Conservation (phyloP, 2,797 vertebrate genomes). For the Gallinago stenura region DNA sequence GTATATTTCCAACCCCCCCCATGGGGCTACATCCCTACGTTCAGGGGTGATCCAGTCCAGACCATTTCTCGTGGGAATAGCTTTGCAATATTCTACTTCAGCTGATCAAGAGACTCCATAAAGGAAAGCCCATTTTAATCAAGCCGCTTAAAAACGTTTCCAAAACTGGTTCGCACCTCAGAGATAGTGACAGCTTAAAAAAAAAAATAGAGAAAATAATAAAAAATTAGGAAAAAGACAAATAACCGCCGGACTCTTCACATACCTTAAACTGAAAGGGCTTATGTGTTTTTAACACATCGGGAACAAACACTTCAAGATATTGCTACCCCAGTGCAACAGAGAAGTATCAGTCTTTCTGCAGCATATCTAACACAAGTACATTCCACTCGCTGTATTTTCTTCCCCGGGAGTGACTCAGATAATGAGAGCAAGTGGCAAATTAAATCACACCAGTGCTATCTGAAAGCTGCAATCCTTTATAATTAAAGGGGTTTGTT, state of each 20-base stretch:
- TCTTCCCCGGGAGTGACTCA: slow-evolving; percentile 44
- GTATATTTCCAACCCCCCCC: not conserved
- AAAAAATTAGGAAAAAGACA: not conserved
- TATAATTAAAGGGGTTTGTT: slow-evolving; percentile 35
- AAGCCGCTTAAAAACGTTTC: not conserved
- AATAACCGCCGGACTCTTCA: not conserved
- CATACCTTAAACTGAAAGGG: not conserved
- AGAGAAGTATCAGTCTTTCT: not conserved
- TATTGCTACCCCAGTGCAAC: not conserved
- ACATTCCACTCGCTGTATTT: not conserved
- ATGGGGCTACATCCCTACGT: fast-evolving
- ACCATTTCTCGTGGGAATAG: not conserved
- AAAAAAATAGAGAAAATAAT: not conserved
- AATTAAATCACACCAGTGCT: slow-evolving; percentile 54
- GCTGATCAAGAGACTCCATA: not conserved
- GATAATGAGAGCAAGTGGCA: slow-evolving; percentile 53
- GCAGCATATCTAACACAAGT: not conserved
- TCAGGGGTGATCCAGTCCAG: not conserved
- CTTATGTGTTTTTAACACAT: not conserved
- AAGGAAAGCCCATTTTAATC: not conserved
- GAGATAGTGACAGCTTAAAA: not conserved
- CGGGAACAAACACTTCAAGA: not conserved
- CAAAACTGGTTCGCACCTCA: not conserved
- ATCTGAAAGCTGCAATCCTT: slow-evolving; percentile 46
- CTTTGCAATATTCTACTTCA: not conserved